Percentiles rank a stretch among this genome's conserved stretches.
These are phyloP conservation scores for Gastracanthus pulcherrimus DNA, from an alignment of 2,888 invertebrate genomes.

Conservation along the genomic window DNA sequence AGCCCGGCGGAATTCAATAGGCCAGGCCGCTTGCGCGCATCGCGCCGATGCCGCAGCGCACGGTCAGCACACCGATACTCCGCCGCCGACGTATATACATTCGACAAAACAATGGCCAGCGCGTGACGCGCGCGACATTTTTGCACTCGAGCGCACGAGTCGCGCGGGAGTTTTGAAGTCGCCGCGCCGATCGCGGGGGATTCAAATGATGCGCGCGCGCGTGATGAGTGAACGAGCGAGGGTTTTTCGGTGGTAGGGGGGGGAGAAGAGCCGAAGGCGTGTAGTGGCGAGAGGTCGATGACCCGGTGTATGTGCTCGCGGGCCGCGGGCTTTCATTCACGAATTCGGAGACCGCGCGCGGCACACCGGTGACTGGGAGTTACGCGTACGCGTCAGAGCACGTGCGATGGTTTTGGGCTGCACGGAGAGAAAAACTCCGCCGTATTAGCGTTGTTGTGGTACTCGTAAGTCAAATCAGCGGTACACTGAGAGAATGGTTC, in stretches of 20 bases:
- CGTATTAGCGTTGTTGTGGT: too few species aligned
- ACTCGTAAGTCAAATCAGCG: too few species aligned
- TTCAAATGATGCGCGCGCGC: neutral
- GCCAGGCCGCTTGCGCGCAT: neutral
- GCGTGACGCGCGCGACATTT: neutral
- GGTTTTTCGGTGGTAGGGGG: too few species aligned
- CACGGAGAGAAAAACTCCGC: too few species aligned
- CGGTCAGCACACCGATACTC: neutral
- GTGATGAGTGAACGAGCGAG: too few species aligned
- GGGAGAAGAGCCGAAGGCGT: neutral
- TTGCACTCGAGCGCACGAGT: neutral
- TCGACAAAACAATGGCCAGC: neutral
- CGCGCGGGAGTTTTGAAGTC: neutral
- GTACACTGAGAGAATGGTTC: too few species aligned
- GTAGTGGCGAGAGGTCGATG: conserved; percentile 2
- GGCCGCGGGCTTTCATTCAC: conserved; percentile 32
- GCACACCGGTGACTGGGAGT: too few species aligned
- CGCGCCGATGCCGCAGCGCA: conserved; percentile 1
- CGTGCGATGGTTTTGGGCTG: too few species aligned
- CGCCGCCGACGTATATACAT: neutral
- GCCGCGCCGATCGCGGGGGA: neutral
- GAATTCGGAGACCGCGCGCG: neutral
- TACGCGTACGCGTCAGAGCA: too few species aligned
- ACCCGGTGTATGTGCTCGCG: too few species aligned
- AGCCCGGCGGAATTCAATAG: conserved; percentile 21